Conservation (phyloP, 2,113 vertebrate genomes). For the Micronisus gabar region DNA sequence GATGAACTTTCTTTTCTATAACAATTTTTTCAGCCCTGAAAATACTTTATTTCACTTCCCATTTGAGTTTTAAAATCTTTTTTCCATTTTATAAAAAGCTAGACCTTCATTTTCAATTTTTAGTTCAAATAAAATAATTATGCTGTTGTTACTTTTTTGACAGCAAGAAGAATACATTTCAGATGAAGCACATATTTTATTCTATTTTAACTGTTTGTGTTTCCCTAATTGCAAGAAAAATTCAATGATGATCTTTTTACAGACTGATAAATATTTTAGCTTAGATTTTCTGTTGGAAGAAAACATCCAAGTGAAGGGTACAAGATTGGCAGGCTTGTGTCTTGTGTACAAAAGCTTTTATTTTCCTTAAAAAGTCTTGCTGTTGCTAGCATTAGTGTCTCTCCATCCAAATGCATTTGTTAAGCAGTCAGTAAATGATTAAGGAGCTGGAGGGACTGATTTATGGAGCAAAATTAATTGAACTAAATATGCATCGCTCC, state of each 20-base stretch:
- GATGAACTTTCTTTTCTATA: background rate
- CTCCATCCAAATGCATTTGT: conserved; percentile 46
- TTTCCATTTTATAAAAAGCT: conserved; percentile 21
- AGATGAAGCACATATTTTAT: conserved; percentile 64
- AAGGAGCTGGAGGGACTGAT: conserved; percentile 56
- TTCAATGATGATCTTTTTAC: conserved; percentile 65
- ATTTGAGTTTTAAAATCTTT: conserved; percentile 8
- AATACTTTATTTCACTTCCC: background rate
- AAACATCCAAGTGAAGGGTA: conserved; percentile 14
- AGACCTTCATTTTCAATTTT: conserved; percentile 58
- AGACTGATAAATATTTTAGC: conserved; percentile 63
- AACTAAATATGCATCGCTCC: conserved; percentile 32
- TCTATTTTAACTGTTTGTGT: conserved; percentile 69
- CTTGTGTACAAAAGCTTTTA: conserved; percentile 52
- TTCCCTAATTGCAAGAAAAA: conserved; percentile 67
- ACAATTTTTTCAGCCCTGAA: background rate
- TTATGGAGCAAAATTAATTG: conserved; percentile 55
- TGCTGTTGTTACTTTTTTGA: conserved; percentile 49
- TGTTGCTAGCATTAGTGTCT: conserved; percentile 21
- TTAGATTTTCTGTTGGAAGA: conserved; percentile 2
- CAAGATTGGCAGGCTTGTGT: conserved; percentile 41
- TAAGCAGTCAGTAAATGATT: conserved; percentile 63
- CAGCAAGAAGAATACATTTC: conserved; percentile 50
- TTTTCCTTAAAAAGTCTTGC: conserved; percentile 33
- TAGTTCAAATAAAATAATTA: conserved; percentile 67